Percentiles rank a stretch among this genome's conserved stretches.
phyloP scores from a whole-genome alignment of 2,113 vertebrate species.

The Phocoena sinus region DNA sequence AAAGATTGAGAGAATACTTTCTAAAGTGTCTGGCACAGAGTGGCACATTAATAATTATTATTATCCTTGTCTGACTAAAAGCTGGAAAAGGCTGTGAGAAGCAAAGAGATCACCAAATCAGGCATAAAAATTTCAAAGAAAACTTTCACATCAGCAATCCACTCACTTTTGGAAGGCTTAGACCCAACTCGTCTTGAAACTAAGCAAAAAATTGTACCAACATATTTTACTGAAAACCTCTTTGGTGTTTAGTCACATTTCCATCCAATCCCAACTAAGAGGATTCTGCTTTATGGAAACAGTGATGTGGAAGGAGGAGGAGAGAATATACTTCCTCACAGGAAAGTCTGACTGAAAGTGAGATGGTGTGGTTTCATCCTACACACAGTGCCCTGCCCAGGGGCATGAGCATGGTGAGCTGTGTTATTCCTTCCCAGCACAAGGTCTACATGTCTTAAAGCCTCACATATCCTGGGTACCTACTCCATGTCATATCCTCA shows the following conservation, averaged over 20 bases:
- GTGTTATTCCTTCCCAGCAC: background rate
- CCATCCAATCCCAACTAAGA: background rate
- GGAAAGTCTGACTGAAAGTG: background rate
- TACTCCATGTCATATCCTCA: background rate
- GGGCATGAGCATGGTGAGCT: background rate
- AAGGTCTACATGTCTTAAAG: background rate
- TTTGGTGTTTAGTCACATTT: background rate
- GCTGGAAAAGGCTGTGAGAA: background rate
- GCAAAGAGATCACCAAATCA: background rate
- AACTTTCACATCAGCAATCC: background rate
- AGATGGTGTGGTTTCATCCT: background rate
- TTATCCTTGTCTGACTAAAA: background rate
- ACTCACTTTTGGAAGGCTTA: background rate
- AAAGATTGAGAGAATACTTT: conserved; percentile 15
- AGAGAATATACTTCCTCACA: conserved; percentile 13
- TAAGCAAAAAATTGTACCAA: background rate
- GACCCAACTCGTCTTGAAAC: background rate
- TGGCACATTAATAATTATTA: conserved; percentile 16
- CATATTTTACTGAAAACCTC: background rate
- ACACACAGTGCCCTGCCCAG: background rate
- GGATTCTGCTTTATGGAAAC: background rate
- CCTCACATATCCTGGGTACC: background rate
- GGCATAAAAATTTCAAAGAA: conserved; percentile 24
- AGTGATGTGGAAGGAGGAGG: background rate
- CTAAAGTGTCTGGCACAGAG: background rate